Base-by-base conservation (phyloP, 2,797 vertebrate genomes). In the Alectoris magna region DNA sequence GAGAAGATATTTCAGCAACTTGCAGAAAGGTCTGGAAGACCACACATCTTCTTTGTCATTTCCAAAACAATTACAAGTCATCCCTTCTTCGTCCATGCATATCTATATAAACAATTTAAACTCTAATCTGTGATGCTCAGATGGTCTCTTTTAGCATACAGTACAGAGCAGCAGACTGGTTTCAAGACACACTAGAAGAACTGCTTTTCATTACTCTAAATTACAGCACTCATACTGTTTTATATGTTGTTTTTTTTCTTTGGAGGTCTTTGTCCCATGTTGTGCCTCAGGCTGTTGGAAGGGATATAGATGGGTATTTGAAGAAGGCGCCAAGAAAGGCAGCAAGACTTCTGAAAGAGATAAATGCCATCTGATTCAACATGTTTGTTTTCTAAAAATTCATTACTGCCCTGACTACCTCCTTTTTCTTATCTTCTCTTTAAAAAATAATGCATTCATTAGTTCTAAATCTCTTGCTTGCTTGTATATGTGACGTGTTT, bases 281-380 rank as follows among this genome's bases (percentile, higher is more conserved):
- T 71, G 60, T 73, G 72, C 91, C 56, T 77, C 21, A 11, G 84
- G 86, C 53, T 71, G n/a, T 60, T 94, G 66, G 81, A 87, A 91
- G 62, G 16, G 24, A 66, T 66, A 41, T n/a, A 66, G 27, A 55
- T 36, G 24, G 26, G 55, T 87, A 51, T 91, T 51, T 93, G 90
- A 93, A 83, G 41, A 59, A 87, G 79, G 39, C 60, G 62, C 77
- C 80, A 90, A 90, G 56, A 87, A 85, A 94, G 71, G 69, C 88
- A 92, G 60, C n/a, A 66, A 80, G 91, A 92, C 93, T 95, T 91
- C 79, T 84, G 66, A 90, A n/a, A 66, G 66, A 82, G 78, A 88
- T 91, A 94, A 93, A 93, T 59, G 31, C 55, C 72, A 85, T 81
- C 69, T 82, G 76, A 95, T 85, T 91, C 79, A 94, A 92, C 55